Percentiles rank a stretch among this genome's conserved stretches.
phyloP scores from a whole-genome alignment of 1,140 invertebrate species.

The Pissodes strobi region DNA sequence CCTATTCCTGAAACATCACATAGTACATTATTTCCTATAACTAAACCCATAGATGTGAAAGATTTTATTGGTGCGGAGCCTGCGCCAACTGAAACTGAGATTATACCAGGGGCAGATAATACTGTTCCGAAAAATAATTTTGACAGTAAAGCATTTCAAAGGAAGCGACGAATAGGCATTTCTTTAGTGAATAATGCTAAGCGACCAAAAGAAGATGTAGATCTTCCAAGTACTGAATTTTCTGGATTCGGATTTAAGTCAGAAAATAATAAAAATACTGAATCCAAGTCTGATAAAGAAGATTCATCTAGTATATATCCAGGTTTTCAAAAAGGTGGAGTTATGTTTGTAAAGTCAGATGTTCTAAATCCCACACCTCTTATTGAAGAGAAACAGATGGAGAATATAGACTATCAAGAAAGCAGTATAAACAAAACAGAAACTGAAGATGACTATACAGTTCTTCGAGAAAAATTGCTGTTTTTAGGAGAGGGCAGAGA shows the following conservation, averaged over 20 bases:
- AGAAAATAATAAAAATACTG: neutral
- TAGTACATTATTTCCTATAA: slow-evolving; percentile 58
- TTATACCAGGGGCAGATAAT: slow-evolving; percentile 9
- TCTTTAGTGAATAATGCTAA: slow-evolving; percentile 46
- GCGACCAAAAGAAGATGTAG: slow-evolving; percentile 27
- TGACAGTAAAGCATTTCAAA: slow-evolving; percentile 53
- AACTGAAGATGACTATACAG: slow-evolving; percentile 41
- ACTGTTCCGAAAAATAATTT: slow-evolving; percentile 41
- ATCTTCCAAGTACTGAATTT: slow-evolving; percentile 22
- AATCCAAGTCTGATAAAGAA: slow-evolving; percentile 30
- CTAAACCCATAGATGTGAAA: slow-evolving; percentile 48
- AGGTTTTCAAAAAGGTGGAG: slow-evolving; percentile 41
- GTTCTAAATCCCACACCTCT: slow-evolving; percentile 37
- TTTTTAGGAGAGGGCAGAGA: slow-evolving; percentile 68
- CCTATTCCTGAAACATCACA: slow-evolving; percentile 31
- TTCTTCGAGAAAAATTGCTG: slow-evolving; percentile 62
- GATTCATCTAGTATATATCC: slow-evolving; percentile 12
- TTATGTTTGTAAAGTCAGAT: slow-evolving; percentile 57
- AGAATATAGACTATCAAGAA: slow-evolving; percentile 35
- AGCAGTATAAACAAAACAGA: slow-evolving; percentile 30
- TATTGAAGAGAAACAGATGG: slow-evolving; percentile 4
- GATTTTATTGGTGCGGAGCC: slow-evolving; percentile 36
- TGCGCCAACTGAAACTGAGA: slow-evolving; percentile 30
- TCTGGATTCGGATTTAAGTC: slow-evolving; percentile 54
- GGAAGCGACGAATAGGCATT: slow-evolving; percentile 50